A percentile compares a stretch with the other conserved stretches of the same genome.
phyloP scores from a whole-genome alignment of 2,888 invertebrate species.

The Anaspis maculata region DNA sequence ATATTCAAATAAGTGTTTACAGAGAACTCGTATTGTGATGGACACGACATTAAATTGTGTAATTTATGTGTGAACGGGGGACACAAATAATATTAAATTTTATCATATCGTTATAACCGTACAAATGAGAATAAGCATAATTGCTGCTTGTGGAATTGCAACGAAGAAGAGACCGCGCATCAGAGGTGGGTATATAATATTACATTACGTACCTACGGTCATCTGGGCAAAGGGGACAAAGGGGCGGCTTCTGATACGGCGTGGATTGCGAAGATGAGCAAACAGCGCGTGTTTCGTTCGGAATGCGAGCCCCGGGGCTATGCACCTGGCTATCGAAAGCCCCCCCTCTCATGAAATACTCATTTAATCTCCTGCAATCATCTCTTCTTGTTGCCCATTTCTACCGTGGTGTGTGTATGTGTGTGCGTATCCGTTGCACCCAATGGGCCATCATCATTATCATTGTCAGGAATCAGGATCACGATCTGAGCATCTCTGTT shows the following conservation, averaged over 20 bases:
- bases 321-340: constrained; percentile 38
- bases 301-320: constrained; percentile 39
- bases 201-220: no score
- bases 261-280: constrained; percentile 35
- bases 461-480: no score
- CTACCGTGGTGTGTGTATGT: no score
- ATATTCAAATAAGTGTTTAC: constrained; percentile 1
- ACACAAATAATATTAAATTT: no score
- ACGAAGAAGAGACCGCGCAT: constrained; percentile 4
- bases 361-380: constrained; percentile 22
- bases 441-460: no score
- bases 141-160: constrained; percentile 11
- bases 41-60: constrained; percentile 10
- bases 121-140: constrained; percentile 17
- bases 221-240: constrained; percentile 3
- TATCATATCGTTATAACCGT: no score
- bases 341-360: constrained; percentile 19
- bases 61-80: no score
- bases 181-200: no score
- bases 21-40: constrained; percentile 10
- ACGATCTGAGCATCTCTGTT: no score
- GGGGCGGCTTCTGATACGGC: neutral
- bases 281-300: constrained; percentile 40
- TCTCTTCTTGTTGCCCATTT: no score
- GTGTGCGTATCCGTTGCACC: no score